phyloP scores from a whole-genome alignment of 2,113 vertebrate genomes.

The Neoarius graeffei region DNA sequence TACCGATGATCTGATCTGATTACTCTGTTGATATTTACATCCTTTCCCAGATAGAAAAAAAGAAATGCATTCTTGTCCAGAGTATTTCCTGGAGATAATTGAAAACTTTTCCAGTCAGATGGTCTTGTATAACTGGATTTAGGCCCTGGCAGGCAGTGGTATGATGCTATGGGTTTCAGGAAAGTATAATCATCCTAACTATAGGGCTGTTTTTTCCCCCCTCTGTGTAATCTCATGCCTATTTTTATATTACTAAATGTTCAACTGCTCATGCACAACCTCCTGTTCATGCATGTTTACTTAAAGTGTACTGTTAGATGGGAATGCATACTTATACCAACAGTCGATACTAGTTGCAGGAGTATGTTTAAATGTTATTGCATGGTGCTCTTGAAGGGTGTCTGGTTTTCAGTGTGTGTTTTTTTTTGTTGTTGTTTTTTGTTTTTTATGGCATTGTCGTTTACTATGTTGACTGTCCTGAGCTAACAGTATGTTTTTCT shows the following conservation, averaged over 20 bases:
- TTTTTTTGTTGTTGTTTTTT: no score
- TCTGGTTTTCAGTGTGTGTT: not conserved
- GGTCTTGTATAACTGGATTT: conserved; percentile 27
- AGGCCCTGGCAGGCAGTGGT: conserved; percentile 1
- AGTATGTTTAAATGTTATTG: not conserved
- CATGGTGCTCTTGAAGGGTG: no score
- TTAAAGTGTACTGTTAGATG: not conserved
- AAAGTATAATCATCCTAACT: conserved; percentile 11
- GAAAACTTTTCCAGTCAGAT: conserved; percentile 30
- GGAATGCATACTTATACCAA: not conserved
- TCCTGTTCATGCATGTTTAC: not conserved
- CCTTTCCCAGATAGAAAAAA: conserved; percentile 15
- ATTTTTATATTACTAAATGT: conserved; percentile 1
- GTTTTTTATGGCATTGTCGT: not conserved
- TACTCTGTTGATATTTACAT: conserved; percentile 27
- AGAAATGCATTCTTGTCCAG: not conserved
- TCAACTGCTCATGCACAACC: not conserved
- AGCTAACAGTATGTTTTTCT: conserved; percentile 4
- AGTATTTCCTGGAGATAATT: conserved; percentile 36
- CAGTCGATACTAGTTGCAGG: not conserved
- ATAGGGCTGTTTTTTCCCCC: not conserved
- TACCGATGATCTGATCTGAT: conserved; percentile 17
- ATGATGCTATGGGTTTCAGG: conserved; percentile 11
- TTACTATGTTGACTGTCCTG: not conserved
- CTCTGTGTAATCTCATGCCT: conserved; percentile 8